Conservation (phyloP, 2,888 invertebrate genomes). For the Pterobdella sp. region DNA sequence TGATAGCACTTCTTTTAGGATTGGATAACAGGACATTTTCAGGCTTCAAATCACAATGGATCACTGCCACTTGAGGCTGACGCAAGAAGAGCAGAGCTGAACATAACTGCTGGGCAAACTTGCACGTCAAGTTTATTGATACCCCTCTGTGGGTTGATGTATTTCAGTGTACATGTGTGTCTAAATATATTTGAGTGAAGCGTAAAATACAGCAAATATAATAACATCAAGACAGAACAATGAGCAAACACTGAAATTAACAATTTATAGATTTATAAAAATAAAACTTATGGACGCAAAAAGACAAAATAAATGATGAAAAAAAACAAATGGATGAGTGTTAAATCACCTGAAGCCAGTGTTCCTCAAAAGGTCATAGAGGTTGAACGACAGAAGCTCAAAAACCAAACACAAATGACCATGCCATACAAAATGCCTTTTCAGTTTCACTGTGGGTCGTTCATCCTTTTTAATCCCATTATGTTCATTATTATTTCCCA, state of each 20-base stretch:
- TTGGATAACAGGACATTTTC: conserved; percentile 99
- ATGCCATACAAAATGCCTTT: conserved; percentile 99
- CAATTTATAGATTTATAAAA: no score
- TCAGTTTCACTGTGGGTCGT: conserved; percentile 69
- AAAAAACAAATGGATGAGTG: no score
- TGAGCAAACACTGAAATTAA: no score
- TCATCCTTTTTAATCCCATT: neutral
- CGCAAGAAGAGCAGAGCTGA: conserved; percentile 97
- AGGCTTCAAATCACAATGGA: conserved; percentile 80
- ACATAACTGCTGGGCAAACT: conserved; percentile 98
- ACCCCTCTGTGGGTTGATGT: conserved; percentile 99
- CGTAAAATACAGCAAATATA: no score
- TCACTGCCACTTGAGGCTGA: conserved; percentile 86
- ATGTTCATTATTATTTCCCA: neutral
- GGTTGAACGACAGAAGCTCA: conserved; percentile 96
- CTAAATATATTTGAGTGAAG: no score
- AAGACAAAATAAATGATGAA: no score
- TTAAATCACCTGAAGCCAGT: conserved; percentile 76
- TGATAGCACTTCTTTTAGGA: conserved; percentile 98
- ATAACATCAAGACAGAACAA: no score
- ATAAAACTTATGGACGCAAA: no score
- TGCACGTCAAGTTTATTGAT: conserved; percentile 95
- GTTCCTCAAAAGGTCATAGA: conserved; percentile 96
- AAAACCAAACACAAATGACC: conserved; percentile 97
- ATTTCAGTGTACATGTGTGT: no score